A percentile compares a stretch with the other conserved stretches of the same genome.
These are phyloP conservation scores for Oncorhynchus masou DNA, from an alignment of 2,113 vertebrate genomes.

Conservation along the genomic window DNA sequence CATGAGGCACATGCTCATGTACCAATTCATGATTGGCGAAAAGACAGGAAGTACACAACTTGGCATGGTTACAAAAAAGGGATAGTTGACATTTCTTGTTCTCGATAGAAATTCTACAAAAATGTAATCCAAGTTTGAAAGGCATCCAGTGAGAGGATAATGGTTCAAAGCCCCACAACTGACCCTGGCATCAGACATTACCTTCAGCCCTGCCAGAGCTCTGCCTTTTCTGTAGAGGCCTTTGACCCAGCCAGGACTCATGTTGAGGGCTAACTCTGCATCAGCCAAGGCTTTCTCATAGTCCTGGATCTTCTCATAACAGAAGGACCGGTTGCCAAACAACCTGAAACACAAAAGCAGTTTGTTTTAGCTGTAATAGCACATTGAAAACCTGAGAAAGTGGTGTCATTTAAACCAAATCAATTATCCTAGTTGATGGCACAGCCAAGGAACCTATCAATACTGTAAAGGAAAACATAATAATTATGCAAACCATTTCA, in stretches of 20 bases:
- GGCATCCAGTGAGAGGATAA: too few relatives aligned
- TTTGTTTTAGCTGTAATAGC: too few relatives aligned
- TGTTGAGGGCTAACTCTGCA: slow-evolving; percentile 64
- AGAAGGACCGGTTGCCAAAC: slow-evolving; percentile 84
- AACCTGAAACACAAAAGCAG: slow-evolving; percentile 57
- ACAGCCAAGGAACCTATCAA: background rate
- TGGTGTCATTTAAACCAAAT: too few relatives aligned
- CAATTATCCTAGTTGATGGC: background rate
- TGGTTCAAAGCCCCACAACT: too few relatives aligned
- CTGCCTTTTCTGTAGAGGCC: slow-evolving; percentile 80
- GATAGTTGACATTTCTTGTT: too few relatives aligned
- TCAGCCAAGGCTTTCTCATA: slow-evolving; percentile 72
- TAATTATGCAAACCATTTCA: background rate
- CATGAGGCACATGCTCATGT: too few relatives aligned
- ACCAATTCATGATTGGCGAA: too few relatives aligned
- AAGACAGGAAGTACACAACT: too few relatives aligned
- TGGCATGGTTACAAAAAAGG: too few relatives aligned
- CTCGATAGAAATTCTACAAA: too few relatives aligned
- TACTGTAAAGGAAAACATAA: background rate
- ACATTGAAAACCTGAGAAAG: too few relatives aligned
- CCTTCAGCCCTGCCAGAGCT: slow-evolving; percentile 79
- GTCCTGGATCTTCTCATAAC: slow-evolving; percentile 75
- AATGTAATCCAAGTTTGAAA: too few relatives aligned
- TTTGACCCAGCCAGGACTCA: slow-evolving; percentile 76
- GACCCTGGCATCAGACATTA: slow-evolving; percentile 36